A percentile compares a stretch with the other conserved stretches of the same genome.
Evolutionary conservation across 1,140 invertebrate genomes (phyloP).

Genomic region (Drosophila azteca): DNA sequence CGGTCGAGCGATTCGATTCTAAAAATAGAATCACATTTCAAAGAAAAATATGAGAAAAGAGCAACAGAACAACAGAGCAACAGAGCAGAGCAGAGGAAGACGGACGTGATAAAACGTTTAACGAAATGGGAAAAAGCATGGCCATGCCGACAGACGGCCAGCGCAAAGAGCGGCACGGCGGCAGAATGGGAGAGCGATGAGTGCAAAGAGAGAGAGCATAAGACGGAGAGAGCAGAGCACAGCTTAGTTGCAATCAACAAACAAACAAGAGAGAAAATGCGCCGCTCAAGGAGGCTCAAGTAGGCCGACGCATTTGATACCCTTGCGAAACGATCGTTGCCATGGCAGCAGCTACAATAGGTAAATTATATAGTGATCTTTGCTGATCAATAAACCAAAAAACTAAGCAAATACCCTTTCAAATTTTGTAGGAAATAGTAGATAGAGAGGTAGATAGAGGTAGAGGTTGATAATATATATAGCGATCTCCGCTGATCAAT

Average conservation of each 20-base stretch:
- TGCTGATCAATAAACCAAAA: too few species aligned
- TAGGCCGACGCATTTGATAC: too few species aligned
- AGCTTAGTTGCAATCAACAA: conserved; percentile 49
- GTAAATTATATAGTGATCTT: too few species aligned
- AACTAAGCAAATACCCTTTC: too few species aligned
- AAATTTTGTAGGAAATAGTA: too few species aligned
- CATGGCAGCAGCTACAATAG: too few species aligned
- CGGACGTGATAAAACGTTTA: conserved; percentile 76
- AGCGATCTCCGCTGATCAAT: too few species aligned
- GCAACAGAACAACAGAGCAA: conserved; percentile 31
- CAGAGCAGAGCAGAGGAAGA: conserved; percentile 32
- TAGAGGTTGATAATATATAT: too few species aligned
- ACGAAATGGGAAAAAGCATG: conserved; percentile 54
- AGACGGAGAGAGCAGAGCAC: too few species aligned
- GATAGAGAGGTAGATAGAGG: too few species aligned
- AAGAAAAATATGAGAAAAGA: conserved; percentile 72
- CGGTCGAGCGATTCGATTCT: conserved; percentile 36
- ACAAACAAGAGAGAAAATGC: conserved; percentile 28
- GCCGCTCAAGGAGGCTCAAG: too few species aligned
- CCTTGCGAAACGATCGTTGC: too few species aligned
- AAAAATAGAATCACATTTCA: conserved; percentile 76
- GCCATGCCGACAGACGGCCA: conserved; percentile 10
- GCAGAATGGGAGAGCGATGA: conserved; percentile 38
- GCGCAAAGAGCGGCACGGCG: conserved; percentile 20
- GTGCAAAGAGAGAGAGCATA: conserved; percentile 20